Percentiles rank a stretch among this genome's conserved stretches.
Evolutionary conservation across 2,888 invertebrate species (phyloP).

Genomic region (Eueremaeus valkanovi): DNA sequence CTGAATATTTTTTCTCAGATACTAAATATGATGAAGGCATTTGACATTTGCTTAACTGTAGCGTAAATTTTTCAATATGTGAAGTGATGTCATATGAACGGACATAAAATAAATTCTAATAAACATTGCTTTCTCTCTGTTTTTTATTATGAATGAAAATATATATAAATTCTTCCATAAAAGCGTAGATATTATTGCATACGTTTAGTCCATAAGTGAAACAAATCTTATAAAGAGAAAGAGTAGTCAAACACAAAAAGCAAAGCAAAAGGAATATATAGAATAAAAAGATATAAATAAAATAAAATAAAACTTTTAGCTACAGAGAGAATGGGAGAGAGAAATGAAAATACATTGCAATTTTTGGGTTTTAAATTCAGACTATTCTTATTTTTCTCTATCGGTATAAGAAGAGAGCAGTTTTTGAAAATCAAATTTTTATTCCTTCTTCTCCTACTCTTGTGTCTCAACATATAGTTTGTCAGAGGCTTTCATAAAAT

Average conservation of each 20-base stretch:
- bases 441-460: no score
- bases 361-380: neutral
- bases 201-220: conserved; percentile 20
- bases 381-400: no score
- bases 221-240: neutral
- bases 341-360: conserved; percentile 33
- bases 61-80: neutral
- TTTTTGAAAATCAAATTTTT: conserved; percentile 4
- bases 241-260: neutral
- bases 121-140: neutral
- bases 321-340: no score
- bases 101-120: conserved; percentile 29
- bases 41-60: no score
- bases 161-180: conserved; percentile 21
- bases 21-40: no score
- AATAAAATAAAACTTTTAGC: neutral
- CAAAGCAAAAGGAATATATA: no score
- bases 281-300: conserved; percentile 8
- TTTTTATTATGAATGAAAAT: neutral
- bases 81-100: conserved; percentile 29
- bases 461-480: no score
- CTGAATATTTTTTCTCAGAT: no score
- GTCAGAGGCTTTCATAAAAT: conserved; percentile 4
- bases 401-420: no score
- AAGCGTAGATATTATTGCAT: conserved; percentile 30